These are phyloP conservation scores for Aproaerema taeniolella DNA, from an alignment of 2,888 invertebrate genomes.

Conservation along the genomic window DNA sequence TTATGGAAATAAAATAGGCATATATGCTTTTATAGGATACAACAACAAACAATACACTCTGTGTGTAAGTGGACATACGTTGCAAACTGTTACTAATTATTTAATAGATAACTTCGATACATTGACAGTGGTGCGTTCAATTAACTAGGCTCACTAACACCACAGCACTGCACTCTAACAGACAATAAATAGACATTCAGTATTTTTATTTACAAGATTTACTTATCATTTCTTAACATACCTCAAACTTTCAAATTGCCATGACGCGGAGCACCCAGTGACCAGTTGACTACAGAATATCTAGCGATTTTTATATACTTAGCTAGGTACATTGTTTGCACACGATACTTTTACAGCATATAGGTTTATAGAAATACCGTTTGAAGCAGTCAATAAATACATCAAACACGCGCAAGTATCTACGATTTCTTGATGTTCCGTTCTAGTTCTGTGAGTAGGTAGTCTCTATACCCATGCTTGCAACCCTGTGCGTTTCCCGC, in stretches of 20 bases:
- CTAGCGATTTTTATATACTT: slow-evolving; percentile 26
- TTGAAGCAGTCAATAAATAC: too few relatives aligned
- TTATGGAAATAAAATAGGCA: too few relatives aligned
- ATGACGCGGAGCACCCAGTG: slow-evolving; percentile 37
- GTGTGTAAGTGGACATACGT: too few relatives aligned
- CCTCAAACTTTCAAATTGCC: slow-evolving; percentile 26
- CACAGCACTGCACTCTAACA: slow-evolving; percentile 27
- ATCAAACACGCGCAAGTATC: too few relatives aligned
- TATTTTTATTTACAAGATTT: slow-evolving; percentile 25
- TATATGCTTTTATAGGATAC: too few relatives aligned
- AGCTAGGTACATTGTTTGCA: slow-evolving; percentile 6
- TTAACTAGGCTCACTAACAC: slow-evolving; percentile 26
- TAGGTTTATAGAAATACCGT: too few relatives aligned
- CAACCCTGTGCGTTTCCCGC: too few relatives aligned
- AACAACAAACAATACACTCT: too few relatives aligned
- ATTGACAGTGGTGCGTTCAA: slow-evolving; percentile 8
- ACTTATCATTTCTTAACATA: slow-evolving; percentile 13
- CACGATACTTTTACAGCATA: slow-evolving; percentile 2
- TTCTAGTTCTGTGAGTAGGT: too few relatives aligned
- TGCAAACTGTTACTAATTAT: too few relatives aligned
- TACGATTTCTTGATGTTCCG: too few relatives aligned
- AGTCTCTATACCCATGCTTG: too few relatives aligned
- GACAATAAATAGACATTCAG: slow-evolving; percentile 33
- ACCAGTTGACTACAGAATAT: slow-evolving; percentile 19
- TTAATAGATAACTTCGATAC: background rate